phyloP scores from a whole-genome alignment of 2,888 invertebrate genomes.

The Xylocampa areola region DNA sequence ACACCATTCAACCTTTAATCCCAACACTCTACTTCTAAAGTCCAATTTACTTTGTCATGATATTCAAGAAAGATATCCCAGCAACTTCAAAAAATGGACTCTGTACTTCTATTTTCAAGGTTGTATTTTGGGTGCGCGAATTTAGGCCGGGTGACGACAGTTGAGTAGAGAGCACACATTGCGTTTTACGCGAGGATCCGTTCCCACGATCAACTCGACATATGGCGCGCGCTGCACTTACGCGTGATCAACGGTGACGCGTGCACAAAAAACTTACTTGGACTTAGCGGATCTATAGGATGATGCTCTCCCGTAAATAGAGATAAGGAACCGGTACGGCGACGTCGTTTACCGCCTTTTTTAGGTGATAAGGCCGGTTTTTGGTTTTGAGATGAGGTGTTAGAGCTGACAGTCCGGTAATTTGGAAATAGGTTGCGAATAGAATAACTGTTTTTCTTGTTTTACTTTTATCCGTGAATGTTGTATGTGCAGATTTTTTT shows the following conservation, averaged over 20 bases:
- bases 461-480: slow-evolving; percentile 10
- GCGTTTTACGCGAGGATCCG: slow-evolving; percentile 79
- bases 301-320: slow-evolving; percentile 71
- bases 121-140: slow-evolving; percentile 59
- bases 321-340: slow-evolving; percentile 74
- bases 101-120: slow-evolving; percentile 57
- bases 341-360: slow-evolving; percentile 57
- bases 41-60: slow-evolving; percentile 15
- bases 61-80: slow-evolving; percentile 27
- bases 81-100: slow-evolving; percentile 63
- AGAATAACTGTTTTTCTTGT: slow-evolving; percentile 8
- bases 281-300: slow-evolving; percentile 86
- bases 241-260: slow-evolving; percentile 85
- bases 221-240: slow-evolving; percentile 87
- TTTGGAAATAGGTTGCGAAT: slow-evolving; percentile 30
- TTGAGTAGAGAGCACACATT: slow-evolving; percentile 83
- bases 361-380: slow-evolving; percentile 53
- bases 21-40: slow-evolving; percentile 13
- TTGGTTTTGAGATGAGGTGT: slow-evolving; percentile 50
- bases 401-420: slow-evolving; percentile 15
- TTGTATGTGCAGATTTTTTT: too few species aligned
- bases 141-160: slow-evolving; percentile 71
- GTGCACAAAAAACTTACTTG: slow-evolving; percentile 84
- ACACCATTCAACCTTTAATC: slow-evolving; percentile 42
- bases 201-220: slow-evolving; percentile 89